Percentiles rank a stretch among this genome's conserved stretches.
Conservation (phyloP, 2,888 invertebrate genomes). For the Mechanitis mazaeus region DNA sequence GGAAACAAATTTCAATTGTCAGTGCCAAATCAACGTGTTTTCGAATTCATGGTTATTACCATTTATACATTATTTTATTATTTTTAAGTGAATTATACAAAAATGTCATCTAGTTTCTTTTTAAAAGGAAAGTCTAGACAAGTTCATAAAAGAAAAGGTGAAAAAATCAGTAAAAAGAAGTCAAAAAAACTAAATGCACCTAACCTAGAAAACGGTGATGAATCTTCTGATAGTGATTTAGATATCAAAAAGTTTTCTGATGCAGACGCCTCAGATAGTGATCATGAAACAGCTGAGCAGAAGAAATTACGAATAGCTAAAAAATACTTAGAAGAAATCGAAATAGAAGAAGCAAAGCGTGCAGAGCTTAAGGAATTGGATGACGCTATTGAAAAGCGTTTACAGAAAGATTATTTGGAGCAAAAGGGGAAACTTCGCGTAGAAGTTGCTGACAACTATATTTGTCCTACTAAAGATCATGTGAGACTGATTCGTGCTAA, state of each 20-base stretch:
- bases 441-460: slow-evolving; percentile 80
- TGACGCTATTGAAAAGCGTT: slow-evolving; percentile 82
- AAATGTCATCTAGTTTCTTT: slow-evolving; percentile 78
- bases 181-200: slow-evolving; percentile 53
- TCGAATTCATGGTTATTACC: background rate
- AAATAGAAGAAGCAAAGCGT: slow-evolving; percentile 85
- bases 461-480: slow-evolving; percentile 47
- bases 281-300: slow-evolving; percentile 90
- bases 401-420: slow-evolving; percentile 91
- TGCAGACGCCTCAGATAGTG: slow-evolving; percentile 74
- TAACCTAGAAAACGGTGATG: slow-evolving; percentile 75
- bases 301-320: slow-evolving; percentile 93
- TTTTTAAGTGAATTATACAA: slow-evolving; percentile 22
- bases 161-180: slow-evolving; percentile 58
- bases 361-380: slow-evolving; percentile 80
- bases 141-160: slow-evolving; percentile 73
- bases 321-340: slow-evolving; percentile 90
- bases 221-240: slow-evolving; percentile 80
- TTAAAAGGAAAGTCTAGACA: slow-evolving; percentile 76
- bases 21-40: slow-evolving; percentile 4
- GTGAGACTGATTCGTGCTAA: slow-evolving; percentile 80
- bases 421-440: slow-evolving; percentile 87
- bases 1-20: background rate
- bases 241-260: slow-evolving; percentile 77
- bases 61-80: slow-evolving; percentile 1